Base-by-base conservation (phyloP, 1,140 invertebrate genomes). In the Drosophila bifasciata region DNA sequence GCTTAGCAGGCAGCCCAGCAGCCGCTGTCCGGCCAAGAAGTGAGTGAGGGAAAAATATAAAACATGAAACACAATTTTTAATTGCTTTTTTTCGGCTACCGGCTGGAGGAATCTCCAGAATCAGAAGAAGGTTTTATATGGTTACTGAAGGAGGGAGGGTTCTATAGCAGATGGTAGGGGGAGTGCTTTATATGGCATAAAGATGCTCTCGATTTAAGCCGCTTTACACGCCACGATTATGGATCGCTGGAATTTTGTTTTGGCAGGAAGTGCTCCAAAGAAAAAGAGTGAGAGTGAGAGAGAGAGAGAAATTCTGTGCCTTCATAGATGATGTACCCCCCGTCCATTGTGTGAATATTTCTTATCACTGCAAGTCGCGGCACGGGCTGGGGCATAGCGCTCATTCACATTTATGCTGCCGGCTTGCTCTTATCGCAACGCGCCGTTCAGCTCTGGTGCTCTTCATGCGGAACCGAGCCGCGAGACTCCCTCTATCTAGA, bases 1-100 rank as follows among this genome's bases (percentile, higher is more conserved):
- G 84, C 83, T 88, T 83, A 88, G 60, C 63, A 68, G 71, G 16
- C 5, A 25, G 23, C 23, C 23, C 0, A 25, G 23, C 23, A 25
- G 23, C 23, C 23, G 23, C 19, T 57, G 63, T 40, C 39, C 43
- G 51, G 56, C 39, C 41, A 64, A 74, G 51, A 69, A 58, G 45
- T 21, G 11, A 58, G 45, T 21, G 11, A 46, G 19, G 45, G 39
- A 43, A 57, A 51, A 41, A 62, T 53, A 46, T 53, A 59, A 70
- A 76, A 76, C 43, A 83, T 64, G 66, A 73, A 86, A 80, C 76
- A 80, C 84, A 75, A 69, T 70, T 88, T 86, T 88, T 88, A 88
- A 88, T 88, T 88, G 83, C 75, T 83, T 88, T 85, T 81, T 72
- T 72, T 79, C 49, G 52, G 77, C 80, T 88, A 77, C 72, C 51